These are phyloP conservation scores for Pica pica DNA, from an alignment of 2,113 vertebrate genomes.

Conservation along the genomic window DNA sequence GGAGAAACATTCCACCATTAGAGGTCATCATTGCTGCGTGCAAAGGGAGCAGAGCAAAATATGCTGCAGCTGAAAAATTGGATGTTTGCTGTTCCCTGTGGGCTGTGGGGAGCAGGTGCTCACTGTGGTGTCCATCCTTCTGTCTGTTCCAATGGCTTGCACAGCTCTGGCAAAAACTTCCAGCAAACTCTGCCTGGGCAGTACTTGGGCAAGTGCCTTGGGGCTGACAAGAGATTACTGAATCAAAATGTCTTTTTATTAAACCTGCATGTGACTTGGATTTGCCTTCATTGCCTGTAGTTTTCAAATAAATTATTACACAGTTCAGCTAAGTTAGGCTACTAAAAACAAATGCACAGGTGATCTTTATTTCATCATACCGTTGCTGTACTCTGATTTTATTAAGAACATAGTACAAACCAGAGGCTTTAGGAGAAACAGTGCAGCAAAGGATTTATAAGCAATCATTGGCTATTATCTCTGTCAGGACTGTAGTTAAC, in stretches of 20 bases:
- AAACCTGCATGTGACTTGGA: neutral
- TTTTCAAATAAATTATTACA: neutral
- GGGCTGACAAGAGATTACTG: neutral
- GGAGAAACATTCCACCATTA: conserved; percentile 25
- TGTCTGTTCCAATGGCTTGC: neutral
- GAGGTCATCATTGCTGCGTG: conserved; percentile 28
- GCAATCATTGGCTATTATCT: neutral
- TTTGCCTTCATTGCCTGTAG: neutral
- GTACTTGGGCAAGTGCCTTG: neutral
- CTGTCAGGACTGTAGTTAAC: neutral
- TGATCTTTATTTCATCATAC: neutral
- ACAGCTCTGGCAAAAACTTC: neutral
- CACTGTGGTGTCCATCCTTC: neutral
- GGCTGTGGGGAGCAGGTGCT: neutral
- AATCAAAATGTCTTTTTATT: neutral
- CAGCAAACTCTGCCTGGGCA: neutral
- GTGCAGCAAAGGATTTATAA: neutral
- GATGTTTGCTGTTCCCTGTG: neutral
- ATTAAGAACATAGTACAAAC: conserved; percentile 16
- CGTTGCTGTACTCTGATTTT: neutral
- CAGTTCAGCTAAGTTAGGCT: neutral
- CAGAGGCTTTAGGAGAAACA: neutral
- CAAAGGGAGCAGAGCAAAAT: neutral
- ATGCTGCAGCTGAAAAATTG: neutral
- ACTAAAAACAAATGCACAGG: neutral